These are phyloP conservation scores for Philhelius pedissequus DNA, from an alignment of 2,888 invertebrate species.

Conservation along the genomic window DNA sequence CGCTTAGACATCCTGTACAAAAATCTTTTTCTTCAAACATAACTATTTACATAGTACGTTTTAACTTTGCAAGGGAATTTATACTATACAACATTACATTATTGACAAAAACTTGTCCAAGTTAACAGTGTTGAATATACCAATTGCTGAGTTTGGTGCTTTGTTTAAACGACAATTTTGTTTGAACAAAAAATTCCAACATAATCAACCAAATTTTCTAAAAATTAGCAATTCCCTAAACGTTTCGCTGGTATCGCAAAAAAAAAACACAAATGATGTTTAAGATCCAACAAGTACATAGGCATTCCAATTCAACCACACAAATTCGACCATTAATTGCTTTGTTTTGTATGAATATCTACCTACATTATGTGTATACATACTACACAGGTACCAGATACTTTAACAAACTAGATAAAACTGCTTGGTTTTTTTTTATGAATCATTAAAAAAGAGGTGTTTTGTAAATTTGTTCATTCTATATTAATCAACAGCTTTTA, in stretches of 20 bases:
- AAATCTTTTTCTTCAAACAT: no score
- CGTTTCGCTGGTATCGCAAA: neutral
- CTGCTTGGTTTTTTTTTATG: conserved; percentile 43
- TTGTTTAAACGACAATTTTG: no score
- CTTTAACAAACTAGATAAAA: neutral
- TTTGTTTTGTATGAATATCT: neutral
- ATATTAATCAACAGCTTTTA: conserved; percentile 34
- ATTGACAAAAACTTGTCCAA: no score
- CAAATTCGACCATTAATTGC: neutral
- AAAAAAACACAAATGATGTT: neutral
- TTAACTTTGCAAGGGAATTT: no score
- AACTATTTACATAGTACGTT: no score
- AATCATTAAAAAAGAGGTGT: conserved; percentile 59
- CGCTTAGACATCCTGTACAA: no score
- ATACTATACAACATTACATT: no score
- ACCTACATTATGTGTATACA: no score
- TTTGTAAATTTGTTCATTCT: conserved; percentile 45
- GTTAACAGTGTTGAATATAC: no score
- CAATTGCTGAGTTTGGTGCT: no score
- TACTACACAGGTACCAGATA: neutral
- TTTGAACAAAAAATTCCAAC: no score
- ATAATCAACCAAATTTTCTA: neutral
- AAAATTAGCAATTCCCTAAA: neutral
- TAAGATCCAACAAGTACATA: neutral
- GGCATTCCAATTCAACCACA: neutral